Evolutionary conservation across 1,140 invertebrate genomes (phyloP).

Genomic region (Daktulosphaira vitifoliae): DNA sequence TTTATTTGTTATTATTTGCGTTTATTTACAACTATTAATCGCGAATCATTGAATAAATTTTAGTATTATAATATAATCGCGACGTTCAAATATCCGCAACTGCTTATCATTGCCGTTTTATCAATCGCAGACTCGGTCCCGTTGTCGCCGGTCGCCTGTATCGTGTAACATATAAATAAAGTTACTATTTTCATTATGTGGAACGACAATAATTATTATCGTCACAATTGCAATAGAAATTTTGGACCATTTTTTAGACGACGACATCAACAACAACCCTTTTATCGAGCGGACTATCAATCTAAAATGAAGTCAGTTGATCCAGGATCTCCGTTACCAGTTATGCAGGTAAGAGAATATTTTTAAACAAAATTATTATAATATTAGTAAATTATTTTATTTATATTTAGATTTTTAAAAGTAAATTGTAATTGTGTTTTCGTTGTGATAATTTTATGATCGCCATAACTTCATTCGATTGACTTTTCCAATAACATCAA

Average conservation of each 20-base stretch:
- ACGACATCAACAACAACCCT: not conserved
- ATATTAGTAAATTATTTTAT: too few relatives aligned
- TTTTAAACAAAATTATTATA: too few relatives aligned
- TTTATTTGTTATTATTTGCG: too few relatives aligned
- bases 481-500: too few relatives aligned
- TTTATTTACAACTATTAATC: too few relatives aligned
- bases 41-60: too few relatives aligned
- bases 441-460: too few relatives aligned
- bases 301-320: conserved; percentile 17
- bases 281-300: conserved; percentile 9
- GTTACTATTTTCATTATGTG: not conserved
- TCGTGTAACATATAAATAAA: too few relatives aligned
- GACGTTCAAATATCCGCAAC: not conserved
- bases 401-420: too few relatives aligned
- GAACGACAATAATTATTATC: conserved; percentile 14
- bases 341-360: conserved; percentile 17
- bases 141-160: not conserved
- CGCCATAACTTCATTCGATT: too few relatives aligned
- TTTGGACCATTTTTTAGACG: not conserved
- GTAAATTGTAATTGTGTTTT: too few relatives aligned
- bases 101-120: not conserved
- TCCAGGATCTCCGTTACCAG: not conserved
- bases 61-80: too few relatives aligned
- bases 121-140: not conserved
- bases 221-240: not conserved